These are phyloP conservation scores for Clarias laeviceps DNA, from an alignment of 2,797 vertebrate species.

Conservation along the genomic window DNA sequence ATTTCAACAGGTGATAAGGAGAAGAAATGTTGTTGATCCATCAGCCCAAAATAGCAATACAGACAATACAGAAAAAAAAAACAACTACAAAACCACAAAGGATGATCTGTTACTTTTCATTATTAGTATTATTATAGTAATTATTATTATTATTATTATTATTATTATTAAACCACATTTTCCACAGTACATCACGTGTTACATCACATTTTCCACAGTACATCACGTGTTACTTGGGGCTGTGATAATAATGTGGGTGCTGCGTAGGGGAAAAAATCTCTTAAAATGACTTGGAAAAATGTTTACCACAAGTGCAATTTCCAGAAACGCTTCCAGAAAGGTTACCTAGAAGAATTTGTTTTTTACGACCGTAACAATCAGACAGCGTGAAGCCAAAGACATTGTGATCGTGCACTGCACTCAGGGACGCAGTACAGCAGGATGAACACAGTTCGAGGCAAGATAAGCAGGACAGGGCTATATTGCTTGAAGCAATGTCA, in stretches of 20 bases:
- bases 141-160: background rate
- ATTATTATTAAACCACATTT: slow-evolving; percentile 38
- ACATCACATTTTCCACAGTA: slow-evolving; percentile 47
- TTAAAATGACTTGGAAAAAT: slow-evolving; percentile 52
- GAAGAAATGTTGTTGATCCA: background rate
- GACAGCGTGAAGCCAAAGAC: slow-evolving; percentile 15
- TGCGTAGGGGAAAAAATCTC: slow-evolving; percentile 47
- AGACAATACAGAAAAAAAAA: slow-evolving; percentile 17
- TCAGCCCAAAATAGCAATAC: slow-evolving; percentile 14
- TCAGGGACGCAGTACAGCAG: slow-evolving; percentile 11
- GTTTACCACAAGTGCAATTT: slow-evolving; percentile 49
- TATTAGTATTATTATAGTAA: too few relatives aligned
- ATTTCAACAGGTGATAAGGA: background rate
- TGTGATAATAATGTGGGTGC: slow-evolving; percentile 53
- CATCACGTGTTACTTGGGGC: slow-evolving; percentile 38
- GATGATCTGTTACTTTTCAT: background rate
- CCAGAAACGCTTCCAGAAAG: slow-evolving; percentile 48
- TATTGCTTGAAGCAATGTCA: slow-evolving; percentile 41
- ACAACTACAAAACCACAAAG: slow-evolving; percentile 21
- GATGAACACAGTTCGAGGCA: slow-evolving; percentile 21
- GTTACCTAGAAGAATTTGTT: slow-evolving; percentile 45
- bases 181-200: slow-evolving; percentile 45
- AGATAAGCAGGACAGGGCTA: slow-evolving; percentile 6
- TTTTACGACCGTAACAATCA: slow-evolving; percentile 42
- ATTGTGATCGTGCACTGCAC: slow-evolving; percentile 3